Evolutionary conservation across 2,888 invertebrate species (phyloP).

Genomic region (Stenurella melanura): DNA sequence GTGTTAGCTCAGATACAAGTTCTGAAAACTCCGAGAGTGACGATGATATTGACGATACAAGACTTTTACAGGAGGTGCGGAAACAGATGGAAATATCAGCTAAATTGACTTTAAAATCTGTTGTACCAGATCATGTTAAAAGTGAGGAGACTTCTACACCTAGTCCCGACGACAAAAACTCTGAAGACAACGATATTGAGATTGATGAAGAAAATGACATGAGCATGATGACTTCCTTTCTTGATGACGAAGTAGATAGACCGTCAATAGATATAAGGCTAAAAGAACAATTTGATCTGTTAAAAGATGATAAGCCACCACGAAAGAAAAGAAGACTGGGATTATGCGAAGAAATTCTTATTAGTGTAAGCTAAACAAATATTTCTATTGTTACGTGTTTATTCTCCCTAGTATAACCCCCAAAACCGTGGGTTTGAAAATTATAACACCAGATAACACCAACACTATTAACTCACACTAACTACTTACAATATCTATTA

Average conservation of each 20-base stretch:
- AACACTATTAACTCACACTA: too few species aligned
- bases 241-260: constrained; percentile 57
- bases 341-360: constrained; percentile 79
- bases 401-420: too few species aligned
- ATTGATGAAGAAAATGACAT: constrained; percentile 56
- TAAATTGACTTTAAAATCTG: constrained; percentile 50
- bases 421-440: too few species aligned
- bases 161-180: constrained; percentile 59
- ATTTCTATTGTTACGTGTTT: constrained; percentile 31
- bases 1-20: constrained; percentile 72
- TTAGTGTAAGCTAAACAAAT: constrained; percentile 75
- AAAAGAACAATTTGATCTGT: constrained; percentile 67
- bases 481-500: too few species aligned
- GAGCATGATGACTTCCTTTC: constrained; percentile 61
- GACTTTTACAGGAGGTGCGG: constrained; percentile 69
- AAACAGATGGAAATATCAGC: constrained; percentile 65
- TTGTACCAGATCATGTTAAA: constrained; percentile 41
- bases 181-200: constrained; percentile 45
- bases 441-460: too few species aligned
- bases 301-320: constrained; percentile 61
- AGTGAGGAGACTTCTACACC: constrained; percentile 44
- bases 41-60: constrained; percentile 70
- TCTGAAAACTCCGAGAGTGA: constrained; percentile 75
- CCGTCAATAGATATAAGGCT: constrained; percentile 67
- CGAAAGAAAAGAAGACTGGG: constrained; percentile 75